Base-by-base conservation (phyloP, 2,113 vertebrate species). In the Haemorhous mexicanus region DNA sequence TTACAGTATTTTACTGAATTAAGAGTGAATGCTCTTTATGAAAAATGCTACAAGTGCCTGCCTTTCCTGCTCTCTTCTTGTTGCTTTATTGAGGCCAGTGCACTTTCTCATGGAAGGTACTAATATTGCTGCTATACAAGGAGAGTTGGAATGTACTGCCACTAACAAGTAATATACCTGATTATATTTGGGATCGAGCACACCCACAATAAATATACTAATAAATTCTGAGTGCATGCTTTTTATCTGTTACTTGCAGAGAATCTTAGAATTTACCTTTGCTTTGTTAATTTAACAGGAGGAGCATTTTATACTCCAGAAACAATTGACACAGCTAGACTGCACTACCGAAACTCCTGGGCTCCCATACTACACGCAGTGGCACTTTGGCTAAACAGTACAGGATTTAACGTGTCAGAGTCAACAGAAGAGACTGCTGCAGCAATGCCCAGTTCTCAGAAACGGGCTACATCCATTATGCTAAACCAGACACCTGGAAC, bases 291-390 rank as follows among this genome's bases (percentile, higher is more conserved):
- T 89, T 92, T 97, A 66, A 74, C 93, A 99, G 99, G 99, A 77
- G 99, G 99, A 91, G 99, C 99, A 2, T 99, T 99, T 98, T 99
- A 99, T 93, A 99, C 99, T 67, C 99, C 99, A 14, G 99, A 99
- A 98, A 99, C 99, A 18, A 99, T 99, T 89, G 99, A 99, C 94
- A 99, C 98, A 37, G 99, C 99, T 6, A 97, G 99, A 62, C 97
- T 99, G 76, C 99, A 99, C 95, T 99, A 99, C 91, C 99, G 99
- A 32, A 98, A 98, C 96, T 99, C 99, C 4, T 99, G 99, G 99
- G 99, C 99, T 55, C 99, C 99, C 7, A 98, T 99, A 84, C 97
- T 99, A 12, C 99, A 99, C 35, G 99, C 99, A 3, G 98, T 99
- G 94, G 98, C 99, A 1, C 98, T 99, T 77, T 99, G 99, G 99